A percentile compares a stretch with the other conserved stretches of the same genome.
phyloP scores from a whole-genome alignment of 2,797 vertebrate species.

The Botia almorhae region DNA sequence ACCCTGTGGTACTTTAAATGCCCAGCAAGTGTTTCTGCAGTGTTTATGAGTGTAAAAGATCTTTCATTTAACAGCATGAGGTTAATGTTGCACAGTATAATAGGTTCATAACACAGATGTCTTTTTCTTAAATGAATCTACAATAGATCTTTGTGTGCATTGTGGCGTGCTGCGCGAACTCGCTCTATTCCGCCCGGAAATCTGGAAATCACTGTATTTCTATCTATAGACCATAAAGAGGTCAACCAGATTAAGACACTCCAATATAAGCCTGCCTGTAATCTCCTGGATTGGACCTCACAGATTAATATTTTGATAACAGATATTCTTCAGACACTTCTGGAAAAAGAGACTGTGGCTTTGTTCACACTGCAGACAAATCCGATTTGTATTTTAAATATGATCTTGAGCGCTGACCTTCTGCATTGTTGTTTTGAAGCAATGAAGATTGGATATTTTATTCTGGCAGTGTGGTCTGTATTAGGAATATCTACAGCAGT shows the following conservation, averaged over 20 bases:
- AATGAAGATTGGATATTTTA: background rate
- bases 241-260: slow-evolving; percentile 31
- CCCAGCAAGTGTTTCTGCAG: slow-evolving; percentile 32
- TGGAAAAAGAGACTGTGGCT: background rate
- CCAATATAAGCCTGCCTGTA: slow-evolving; percentile 17
- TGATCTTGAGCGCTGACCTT: background rate
- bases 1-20: slow-evolving; percentile 31
- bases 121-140: slow-evolving; percentile 42
- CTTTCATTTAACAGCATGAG: slow-evolving; percentile 46
- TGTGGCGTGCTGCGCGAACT: slow-evolving; percentile 2
- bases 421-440: background rate
- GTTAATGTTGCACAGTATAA: slow-evolving; percentile 42
- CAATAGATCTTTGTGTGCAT: slow-evolving; percentile 39
- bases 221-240: slow-evolving; percentile 42
- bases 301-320: slow-evolving; percentile 35
- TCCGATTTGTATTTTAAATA: background rate
- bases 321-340: slow-evolving; percentile 4
- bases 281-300: slow-evolving; percentile 26
- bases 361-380: background rate
- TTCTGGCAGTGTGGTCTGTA: background rate
- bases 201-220: slow-evolving; percentile 19
- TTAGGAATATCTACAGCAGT: background rate
- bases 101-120: slow-evolving; percentile 51
- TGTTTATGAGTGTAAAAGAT: slow-evolving; percentile 37
- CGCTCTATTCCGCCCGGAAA: background rate